A percentile compares a stretch with the other conserved stretches of the same genome.
These are phyloP conservation scores for Saccostrea cuccullata DNA, from an alignment of 1,140 invertebrate genomes.

Conservation along the genomic window DNA sequence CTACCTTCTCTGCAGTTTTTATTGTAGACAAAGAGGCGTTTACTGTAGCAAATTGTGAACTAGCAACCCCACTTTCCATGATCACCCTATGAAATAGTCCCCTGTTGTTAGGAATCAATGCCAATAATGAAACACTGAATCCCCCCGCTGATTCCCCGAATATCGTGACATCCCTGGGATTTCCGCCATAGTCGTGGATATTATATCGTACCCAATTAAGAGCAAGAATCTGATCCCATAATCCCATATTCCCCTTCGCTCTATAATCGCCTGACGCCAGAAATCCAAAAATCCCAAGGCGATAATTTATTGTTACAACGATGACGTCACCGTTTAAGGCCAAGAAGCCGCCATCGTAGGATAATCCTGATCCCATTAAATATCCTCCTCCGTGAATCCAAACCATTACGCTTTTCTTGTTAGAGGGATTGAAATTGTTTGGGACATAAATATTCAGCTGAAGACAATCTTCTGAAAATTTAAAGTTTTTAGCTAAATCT, in stretches of 20 bases:
- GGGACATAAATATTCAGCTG: constrained; percentile 55
- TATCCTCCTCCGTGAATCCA: constrained; percentile 90
- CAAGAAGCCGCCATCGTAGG: constrained; percentile 89
- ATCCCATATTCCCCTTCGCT: constrained; percentile 73
- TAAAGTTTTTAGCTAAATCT: constrained; percentile 79
- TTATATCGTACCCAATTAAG: constrained; percentile 87
- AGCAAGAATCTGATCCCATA: constrained; percentile 91
- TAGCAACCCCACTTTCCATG: constrained; percentile 55
- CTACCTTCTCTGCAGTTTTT: constrained; percentile 31
- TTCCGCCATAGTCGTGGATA: constrained; percentile 92
- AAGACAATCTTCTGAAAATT: constrained; percentile 55
- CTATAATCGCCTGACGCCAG: constrained; percentile 77
- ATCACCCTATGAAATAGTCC: constrained; percentile 60
- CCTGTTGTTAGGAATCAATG: constrained; percentile 41
- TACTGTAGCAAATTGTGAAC: neutral
- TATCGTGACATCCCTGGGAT: constrained; percentile 93
- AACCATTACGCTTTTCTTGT: constrained; percentile 42
- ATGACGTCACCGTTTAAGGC: constrained; percentile 88
- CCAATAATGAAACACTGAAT: constrained; percentile 91
- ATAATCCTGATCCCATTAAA: constrained; percentile 90
- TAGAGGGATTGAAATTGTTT: neutral
- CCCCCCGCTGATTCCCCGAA: constrained; percentile 97
- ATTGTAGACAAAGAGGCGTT: constrained; percentile 16
- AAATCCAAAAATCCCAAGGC: constrained; percentile 92
- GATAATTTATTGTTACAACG: constrained; percentile 86